Conservation (phyloP, 2,113 vertebrate species). For the Epinephelus lanceolatus region DNA sequence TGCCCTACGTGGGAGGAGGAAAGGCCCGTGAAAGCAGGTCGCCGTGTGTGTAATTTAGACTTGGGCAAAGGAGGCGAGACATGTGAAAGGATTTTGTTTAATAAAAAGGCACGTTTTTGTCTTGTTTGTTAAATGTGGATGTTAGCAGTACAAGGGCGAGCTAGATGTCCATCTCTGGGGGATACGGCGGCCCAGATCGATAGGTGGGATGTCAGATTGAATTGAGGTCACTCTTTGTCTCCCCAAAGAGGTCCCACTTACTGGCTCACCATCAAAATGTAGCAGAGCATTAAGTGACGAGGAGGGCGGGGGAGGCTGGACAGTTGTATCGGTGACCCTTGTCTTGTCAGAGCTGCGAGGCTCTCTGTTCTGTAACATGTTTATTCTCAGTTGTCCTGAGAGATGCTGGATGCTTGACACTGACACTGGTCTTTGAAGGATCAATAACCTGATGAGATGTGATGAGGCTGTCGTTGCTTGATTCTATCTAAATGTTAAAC, state of each 20-base stretch:
- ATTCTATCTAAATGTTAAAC: conserved; percentile 65
- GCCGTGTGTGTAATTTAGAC: conserved; percentile 55
- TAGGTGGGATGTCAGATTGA: conserved; percentile 83
- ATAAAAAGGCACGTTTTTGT: conserved; percentile 60
- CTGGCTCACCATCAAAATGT: conserved; percentile 71
- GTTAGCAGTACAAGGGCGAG: conserved; percentile 69
- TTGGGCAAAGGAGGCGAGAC: conserved; percentile 21
- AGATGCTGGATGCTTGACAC: background rate
- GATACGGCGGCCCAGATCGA: conserved; percentile 75
- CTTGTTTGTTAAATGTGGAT: conserved; percentile 60
- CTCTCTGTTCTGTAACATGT: conserved; percentile 42
- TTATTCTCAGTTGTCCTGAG: conserved; percentile 31
- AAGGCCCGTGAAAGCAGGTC: conserved; percentile 26
- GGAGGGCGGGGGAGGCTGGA: conserved; percentile 23
- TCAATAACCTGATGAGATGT: conserved; percentile 61
- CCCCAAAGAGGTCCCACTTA: conserved; percentile 76
- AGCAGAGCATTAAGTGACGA: conserved; percentile 47
- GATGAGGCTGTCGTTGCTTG: conserved; percentile 29
- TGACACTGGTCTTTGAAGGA: conserved; percentile 41
- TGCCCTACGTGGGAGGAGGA: conserved; percentile 38
- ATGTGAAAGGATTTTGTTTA: conserved; percentile 51
- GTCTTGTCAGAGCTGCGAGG: conserved; percentile 19
- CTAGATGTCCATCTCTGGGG: conserved; percentile 69
- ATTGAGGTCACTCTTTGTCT: conserved; percentile 85
- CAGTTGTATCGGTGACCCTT: conserved; percentile 40